A percentile compares a stretch with the other conserved stretches of the same genome.
phyloP scores from a whole-genome alignment of 2,113 vertebrate species.

The Callospermophilus lateralis region DNA sequence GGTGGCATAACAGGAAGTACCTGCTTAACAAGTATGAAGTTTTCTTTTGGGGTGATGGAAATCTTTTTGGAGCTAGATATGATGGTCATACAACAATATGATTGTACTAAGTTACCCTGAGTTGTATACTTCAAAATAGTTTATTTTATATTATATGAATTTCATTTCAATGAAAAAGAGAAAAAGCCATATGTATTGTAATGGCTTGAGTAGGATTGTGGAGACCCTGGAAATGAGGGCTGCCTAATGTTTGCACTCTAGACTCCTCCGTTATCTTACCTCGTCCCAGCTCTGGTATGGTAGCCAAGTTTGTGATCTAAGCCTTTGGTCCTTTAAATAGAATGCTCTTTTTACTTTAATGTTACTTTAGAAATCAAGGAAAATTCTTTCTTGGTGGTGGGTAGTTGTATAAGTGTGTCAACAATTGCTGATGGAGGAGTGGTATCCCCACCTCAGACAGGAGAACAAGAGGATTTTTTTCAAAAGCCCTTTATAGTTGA shows the following conservation, averaged over 20 bases:
- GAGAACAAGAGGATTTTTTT: conserved; percentile 23
- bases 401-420: background rate
- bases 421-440: background rate
- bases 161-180: background rate
- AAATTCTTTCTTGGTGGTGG: background rate
- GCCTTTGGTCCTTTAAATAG: background rate
- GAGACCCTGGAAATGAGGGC: background rate
- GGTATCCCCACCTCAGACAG: background rate
- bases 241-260: background rate
- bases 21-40: background rate
- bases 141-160: conserved; percentile 4
- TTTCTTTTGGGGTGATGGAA: background rate
- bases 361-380: conserved; percentile 4
- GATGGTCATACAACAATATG: background rate
- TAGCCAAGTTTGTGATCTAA: background rate
- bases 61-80: background rate
- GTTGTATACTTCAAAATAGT: background rate
- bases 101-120: background rate
- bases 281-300: background rate
- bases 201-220: background rate
- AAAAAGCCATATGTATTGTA: background rate
- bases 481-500: background rate
- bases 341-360: background rate
- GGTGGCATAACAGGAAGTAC: background rate
- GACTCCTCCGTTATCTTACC: background rate